These are phyloP conservation scores for Electrona antarctica DNA, from an alignment of 2,113 vertebrate species.

Conservation along the genomic window DNA sequence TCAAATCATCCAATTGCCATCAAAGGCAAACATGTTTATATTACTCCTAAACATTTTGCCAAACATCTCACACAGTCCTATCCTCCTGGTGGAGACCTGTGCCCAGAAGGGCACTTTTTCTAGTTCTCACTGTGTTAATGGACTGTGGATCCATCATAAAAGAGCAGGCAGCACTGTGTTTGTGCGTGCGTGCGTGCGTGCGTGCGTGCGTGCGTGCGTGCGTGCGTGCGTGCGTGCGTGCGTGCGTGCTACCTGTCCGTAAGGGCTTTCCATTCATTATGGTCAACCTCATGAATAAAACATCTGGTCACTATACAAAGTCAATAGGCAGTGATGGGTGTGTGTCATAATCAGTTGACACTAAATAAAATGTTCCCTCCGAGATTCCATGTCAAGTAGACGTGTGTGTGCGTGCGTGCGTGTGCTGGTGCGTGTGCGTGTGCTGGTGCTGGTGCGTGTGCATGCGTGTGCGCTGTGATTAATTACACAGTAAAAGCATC, in stretches of 20 bases:
- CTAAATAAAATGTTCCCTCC: constrained; percentile 49
- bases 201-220: not conserved
- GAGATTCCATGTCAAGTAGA: constrained; percentile 41
- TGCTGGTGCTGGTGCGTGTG: constrained; percentile 29
- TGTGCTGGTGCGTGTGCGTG: not conserved
- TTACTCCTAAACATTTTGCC: too few relatives aligned
- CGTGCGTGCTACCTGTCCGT: not conserved
- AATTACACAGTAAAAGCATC: constrained; percentile 58
- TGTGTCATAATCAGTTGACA: constrained; percentile 59
- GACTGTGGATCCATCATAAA: too few relatives aligned
- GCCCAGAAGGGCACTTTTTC: too few relatives aligned
- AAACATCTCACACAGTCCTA: too few relatives aligned
- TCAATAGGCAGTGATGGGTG: not conserved
- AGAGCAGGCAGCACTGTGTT: not conserved
- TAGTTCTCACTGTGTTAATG: too few relatives aligned
- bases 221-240: not conserved
- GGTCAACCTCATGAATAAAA: constrained; percentile 59
- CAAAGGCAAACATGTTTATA: too few relatives aligned
- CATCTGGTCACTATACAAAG: constrained; percentile 32
- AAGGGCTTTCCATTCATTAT: constrained; percentile 6
- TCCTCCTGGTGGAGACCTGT: too few relatives aligned
- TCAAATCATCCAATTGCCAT: too few relatives aligned
- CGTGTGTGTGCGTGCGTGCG: not conserved
- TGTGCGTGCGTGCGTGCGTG: not conserved
- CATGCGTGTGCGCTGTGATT: constrained; percentile 40